Evolutionary conservation across 2,888 invertebrate genomes (phyloP).

Genomic region (Protula sp.): DNA sequence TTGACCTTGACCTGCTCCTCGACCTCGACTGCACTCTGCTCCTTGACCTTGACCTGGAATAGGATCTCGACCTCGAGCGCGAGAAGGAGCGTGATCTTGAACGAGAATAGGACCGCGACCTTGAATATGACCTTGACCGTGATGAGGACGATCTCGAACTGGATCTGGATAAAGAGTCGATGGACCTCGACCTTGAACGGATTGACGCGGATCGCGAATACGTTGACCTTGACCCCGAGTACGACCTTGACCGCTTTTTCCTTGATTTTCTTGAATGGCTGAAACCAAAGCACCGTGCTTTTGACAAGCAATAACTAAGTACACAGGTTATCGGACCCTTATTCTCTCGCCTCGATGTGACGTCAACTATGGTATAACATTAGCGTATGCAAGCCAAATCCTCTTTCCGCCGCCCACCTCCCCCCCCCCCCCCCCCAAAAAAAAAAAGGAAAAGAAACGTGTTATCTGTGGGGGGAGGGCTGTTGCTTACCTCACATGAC

Average conservation of each 20-base stretch:
- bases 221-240: too few relatives aligned
- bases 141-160: conserved; percentile 1
- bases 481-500: too few relatives aligned
- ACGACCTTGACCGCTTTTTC: neutral
- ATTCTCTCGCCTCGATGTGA: too few relatives aligned
- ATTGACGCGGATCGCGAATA: too few relatives aligned
- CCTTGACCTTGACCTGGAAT: neutral
- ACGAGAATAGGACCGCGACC: neutral
- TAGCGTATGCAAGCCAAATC: too few relatives aligned
- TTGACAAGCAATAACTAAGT: too few relatives aligned
- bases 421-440: too few relatives aligned
- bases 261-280: neutral
- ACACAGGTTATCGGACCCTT: too few relatives aligned
- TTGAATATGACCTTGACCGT: conserved; percentile 2
- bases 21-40: neutral
- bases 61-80: neutral
- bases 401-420: too few relatives aligned
- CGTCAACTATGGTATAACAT: too few relatives aligned
- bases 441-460: too few relatives aligned
- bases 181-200: neutral
- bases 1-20: conserved; percentile 1
- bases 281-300: neutral
- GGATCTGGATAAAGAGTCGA: neutral
- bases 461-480: too few relatives aligned
- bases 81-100: neutral